These are phyloP conservation scores for Cyrtodaria siliqua DNA, from an alignment of 2,888 invertebrate species.

Conservation along the genomic window DNA sequence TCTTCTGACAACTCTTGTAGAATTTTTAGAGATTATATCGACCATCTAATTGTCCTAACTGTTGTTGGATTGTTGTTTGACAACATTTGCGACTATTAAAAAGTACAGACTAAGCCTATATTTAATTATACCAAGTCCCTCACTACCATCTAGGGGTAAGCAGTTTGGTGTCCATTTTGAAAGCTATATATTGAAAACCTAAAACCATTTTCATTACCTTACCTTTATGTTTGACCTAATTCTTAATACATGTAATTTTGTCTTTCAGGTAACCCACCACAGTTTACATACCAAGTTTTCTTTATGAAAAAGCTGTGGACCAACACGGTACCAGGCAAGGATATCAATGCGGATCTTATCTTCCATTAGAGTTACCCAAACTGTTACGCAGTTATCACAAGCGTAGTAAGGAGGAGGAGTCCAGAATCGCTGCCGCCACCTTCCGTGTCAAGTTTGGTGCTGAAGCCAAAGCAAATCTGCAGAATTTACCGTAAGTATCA, in stretches of 20 bases:
- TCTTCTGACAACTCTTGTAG: too few relatives aligned
- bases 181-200: too few relatives aligned
- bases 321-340: slow-evolving; percentile 94
- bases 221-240: neutral
- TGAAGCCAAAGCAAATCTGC: slow-evolving; percentile 98
- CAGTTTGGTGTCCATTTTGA: too few relatives aligned
- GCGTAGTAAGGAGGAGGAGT: slow-evolving; percentile 97
- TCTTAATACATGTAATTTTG: too few relatives aligned
- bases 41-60: too few relatives aligned
- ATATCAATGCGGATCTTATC: slow-evolving; percentile 95
- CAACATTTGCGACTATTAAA: too few relatives aligned
- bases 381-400: slow-evolving; percentile 99
- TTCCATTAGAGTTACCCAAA: slow-evolving; percentile 98
- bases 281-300: slow-evolving; percentile 96
- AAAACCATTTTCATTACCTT: neutral
- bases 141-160: too few relatives aligned
- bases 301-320: slow-evolving; percentile 99
- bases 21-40: too few relatives aligned
- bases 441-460: slow-evolving; percentile 97
- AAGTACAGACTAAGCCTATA: too few relatives aligned
- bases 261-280: slow-evolving; percentile 92
- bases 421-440: slow-evolving; percentile 96
- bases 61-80: too few relatives aligned
- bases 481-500: slow-evolving; percentile 92
- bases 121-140: too few relatives aligned